Base-by-base conservation (phyloP, 2,888 invertebrate genomes). In the Leptarthrus brevirostris region DNA sequence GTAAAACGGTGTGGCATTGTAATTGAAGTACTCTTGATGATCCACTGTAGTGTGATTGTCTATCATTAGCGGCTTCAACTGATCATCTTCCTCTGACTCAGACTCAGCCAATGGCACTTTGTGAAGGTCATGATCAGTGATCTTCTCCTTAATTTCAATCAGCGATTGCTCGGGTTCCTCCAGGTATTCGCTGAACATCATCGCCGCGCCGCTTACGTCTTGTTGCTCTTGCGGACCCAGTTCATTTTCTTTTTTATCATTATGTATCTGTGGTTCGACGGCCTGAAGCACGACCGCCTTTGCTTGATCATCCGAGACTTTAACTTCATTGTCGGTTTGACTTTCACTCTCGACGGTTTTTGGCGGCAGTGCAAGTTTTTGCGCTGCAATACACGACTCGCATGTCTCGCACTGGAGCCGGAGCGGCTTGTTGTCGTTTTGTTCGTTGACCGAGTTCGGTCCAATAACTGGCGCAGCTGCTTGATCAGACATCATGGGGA, bases 1-100 rank as follows among this genome's bases (percentile, higher is more conserved):
- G 14, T 76, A 76, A 1, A 78, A 77, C 0, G 78, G 76, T 24
- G 58, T 16, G 4, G 54, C 40, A 5, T 54, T 54, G 18, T 72
- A 49, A 8, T 75, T 36, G 10, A 49, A 75, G 26, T 77, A 75
- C 44, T 82, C 82, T 64, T 80, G 78, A 22, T 83, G 82, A 24
- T 80, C 79, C 49, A 83, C 77, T n/a, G 75, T 73, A 1, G 83
- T 81, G 75, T 84, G 84, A 79, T 84, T 84, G 74, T 84, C 85
- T 30, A 83, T 81, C 6, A 85, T 84, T 74, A 85, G 77, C 2
- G 85, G 85, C 72, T 85, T 84, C 12, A 85, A 77, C 61, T 85
- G 84, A 76, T 85, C 85, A 52, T 84, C 83, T 74, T 84, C 85
- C 74, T 85, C 85, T 5, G 77, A 77, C 44, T 79, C 77, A 0